Evolutionary conservation across 2,888 invertebrate species (phyloP), one percentile per base, ranked within the genome.

Genomic region (Lapara coniferarum): DNA sequence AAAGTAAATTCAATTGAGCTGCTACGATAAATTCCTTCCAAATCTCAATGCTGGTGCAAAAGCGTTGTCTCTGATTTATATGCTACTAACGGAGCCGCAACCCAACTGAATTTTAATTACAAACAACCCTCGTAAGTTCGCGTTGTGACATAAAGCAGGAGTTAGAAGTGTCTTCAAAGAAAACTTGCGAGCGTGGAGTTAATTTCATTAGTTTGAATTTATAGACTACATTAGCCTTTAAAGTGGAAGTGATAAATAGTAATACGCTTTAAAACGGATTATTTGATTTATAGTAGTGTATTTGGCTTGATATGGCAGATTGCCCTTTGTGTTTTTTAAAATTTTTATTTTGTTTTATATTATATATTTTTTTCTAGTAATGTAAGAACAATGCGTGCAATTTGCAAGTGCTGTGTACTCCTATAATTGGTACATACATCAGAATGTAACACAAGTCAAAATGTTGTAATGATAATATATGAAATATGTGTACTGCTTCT

Each of bases 51-150:
- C 66, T 46, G 66, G 52, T 52, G 68, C 70, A 69, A 69, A n/a
- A 16, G 56, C 30, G 71, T 70, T 71, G 73, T 77, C 78, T 77
- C 84, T 85, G 87, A 86, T 88, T 87, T 87, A 87, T 86, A 86
- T 84, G 86, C 88, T 84, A 83, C 83, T 77, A 83, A 84, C 87
- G 85, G 76, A 80, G 77, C 83, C 81, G 72, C 79, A 80, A 74
- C 78, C 81, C 78, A 80, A 79, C 81, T 86, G 86, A 87, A 88
- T 89, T 87, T 87, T 87, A 88, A 89, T 88, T 86, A 85, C 82
- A 80, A 79, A 80, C 81, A 84, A 83, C 82, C 83, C 81, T 71
- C 67, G 72, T 78, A 78, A 80, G 78, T 79, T 80, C 70, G 63
- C 66, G 70, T 71, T 71, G 53, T 69, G 75, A 73, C 52, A 57